Percentiles rank a stretch among this genome's conserved stretches.
Evolutionary conservation across 2,113 vertebrate genomes (phyloP).

Genomic region (Hoplias malabaricus): DNA sequence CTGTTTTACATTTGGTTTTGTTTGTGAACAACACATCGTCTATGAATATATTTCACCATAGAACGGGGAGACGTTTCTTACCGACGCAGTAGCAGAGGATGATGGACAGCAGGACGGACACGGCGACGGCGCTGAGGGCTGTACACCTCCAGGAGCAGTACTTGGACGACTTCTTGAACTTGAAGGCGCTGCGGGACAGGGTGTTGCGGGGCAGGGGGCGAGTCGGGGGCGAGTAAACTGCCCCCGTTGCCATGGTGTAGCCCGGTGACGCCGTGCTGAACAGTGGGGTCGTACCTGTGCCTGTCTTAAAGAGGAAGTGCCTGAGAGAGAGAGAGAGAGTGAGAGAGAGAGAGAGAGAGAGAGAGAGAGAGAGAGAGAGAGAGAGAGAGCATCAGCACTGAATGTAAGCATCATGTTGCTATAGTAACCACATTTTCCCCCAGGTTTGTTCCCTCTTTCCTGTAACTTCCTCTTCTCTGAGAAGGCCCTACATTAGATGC

Average conservation of each 20-base stretch:
- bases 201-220: slow-evolving; percentile 95
- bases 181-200: slow-evolving; percentile 97
- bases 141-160: slow-evolving; percentile 99
- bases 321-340: slow-evolving; percentile 64
- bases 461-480: too few species aligned
- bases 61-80: too few species aligned
- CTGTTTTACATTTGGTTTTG: too few species aligned
- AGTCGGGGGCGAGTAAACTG: slow-evolving; percentile 95
- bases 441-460: too few species aligned
- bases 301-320: slow-evolving; percentile 99
- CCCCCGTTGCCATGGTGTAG: slow-evolving; percentile 98
- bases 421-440: too few species aligned
- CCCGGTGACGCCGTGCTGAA: slow-evolving; percentile 97
- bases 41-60: too few species aligned
- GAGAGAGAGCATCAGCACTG: background rate
- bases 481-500: too few species aligned
- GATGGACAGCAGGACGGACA: slow-evolving; percentile 91
- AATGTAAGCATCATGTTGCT: too few species aligned
- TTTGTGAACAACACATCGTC: too few species aligned
- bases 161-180: slow-evolving; percentile 98
- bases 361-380: background rate
- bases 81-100: slow-evolving; percentile 97
- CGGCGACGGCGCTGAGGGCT: slow-evolving; percentile 91
- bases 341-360: background rate
- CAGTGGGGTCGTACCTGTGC: slow-evolving; percentile 97